Evolutionary conservation across 2,797 vertebrate species (phyloP).

Genomic region (Gephyroberyx darwinii): DNA sequence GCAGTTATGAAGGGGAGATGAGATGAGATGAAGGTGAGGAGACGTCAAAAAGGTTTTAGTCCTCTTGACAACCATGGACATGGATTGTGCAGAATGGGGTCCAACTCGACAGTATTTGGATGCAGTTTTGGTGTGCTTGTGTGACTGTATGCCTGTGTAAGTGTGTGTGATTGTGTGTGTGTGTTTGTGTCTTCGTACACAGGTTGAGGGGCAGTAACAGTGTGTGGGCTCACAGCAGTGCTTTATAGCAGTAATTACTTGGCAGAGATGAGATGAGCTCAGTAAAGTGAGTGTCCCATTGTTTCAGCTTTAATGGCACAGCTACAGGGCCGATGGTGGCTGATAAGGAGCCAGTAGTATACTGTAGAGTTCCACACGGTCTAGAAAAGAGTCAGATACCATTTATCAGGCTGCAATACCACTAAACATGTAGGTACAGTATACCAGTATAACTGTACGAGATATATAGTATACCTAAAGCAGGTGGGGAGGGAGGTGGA

Average conservation of each 20-base stretch:
- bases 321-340: conserved; percentile 29
- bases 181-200: conserved; percentile 38
- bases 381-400: neutral
- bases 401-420: conserved; percentile 13
- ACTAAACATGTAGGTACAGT: neutral
- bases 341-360: conserved; percentile 27
- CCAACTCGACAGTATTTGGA: neutral
- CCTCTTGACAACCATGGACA: no score
- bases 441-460: neutral
- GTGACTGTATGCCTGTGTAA: neutral
- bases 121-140: conserved; percentile 1
- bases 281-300: conserved; percentile 53
- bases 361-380: conserved; percentile 14
- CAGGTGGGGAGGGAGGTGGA: neutral
- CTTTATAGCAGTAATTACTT: conserved; percentile 70
- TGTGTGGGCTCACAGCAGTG: conserved; percentile 46
- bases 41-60: no score
- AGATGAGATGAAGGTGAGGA: no score
- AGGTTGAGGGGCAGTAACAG: conserved; percentile 36
- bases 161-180: conserved; percentile 19
- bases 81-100: no score
- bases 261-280: conserved; percentile 50
- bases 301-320: conserved; percentile 58
- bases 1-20: no score
- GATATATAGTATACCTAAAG: neutral